phyloP scores from a whole-genome alignment of 1,140 invertebrate species.

The Drosophila kepulauana region DNA sequence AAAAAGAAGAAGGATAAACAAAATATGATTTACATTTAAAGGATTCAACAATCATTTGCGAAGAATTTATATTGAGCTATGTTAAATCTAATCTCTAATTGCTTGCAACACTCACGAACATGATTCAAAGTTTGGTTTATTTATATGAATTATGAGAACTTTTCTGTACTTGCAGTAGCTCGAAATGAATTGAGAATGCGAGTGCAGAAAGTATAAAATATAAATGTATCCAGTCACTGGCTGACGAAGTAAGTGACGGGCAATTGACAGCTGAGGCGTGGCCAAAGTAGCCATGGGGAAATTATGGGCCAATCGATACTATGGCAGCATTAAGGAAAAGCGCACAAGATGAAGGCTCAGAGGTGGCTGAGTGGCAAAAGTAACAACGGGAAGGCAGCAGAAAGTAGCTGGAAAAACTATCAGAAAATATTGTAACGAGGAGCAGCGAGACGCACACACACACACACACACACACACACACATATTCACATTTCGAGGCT shows the following conservation, averaged over 20 bases:
- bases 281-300: constrained; percentile 45
- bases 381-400: background rate
- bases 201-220: background rate
- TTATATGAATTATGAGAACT: no score
- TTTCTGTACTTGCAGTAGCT: background rate
- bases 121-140: no score
- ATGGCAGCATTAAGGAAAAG: constrained; percentile 7
- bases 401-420: constrained; percentile 26
- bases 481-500: constrained; percentile 37
- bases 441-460: background rate
- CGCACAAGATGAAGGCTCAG: background rate
- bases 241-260: constrained; percentile 29
- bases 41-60: no score
- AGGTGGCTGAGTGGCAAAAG: background rate
- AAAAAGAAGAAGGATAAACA: no score
- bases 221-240: constrained; percentile 10
- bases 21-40: no score
- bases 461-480: constrained; percentile 33
- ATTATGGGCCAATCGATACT: constrained; percentile 51
- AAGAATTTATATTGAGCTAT: no score
- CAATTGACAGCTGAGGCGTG: constrained; percentile 35
- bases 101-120: no score
- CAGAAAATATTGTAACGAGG: constrained; percentile 21
- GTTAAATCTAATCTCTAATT: no score
- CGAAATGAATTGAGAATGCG: background rate